Base-by-base conservation (phyloP, 2,113 vertebrate species). In the Corythaeola cristata region DNA sequence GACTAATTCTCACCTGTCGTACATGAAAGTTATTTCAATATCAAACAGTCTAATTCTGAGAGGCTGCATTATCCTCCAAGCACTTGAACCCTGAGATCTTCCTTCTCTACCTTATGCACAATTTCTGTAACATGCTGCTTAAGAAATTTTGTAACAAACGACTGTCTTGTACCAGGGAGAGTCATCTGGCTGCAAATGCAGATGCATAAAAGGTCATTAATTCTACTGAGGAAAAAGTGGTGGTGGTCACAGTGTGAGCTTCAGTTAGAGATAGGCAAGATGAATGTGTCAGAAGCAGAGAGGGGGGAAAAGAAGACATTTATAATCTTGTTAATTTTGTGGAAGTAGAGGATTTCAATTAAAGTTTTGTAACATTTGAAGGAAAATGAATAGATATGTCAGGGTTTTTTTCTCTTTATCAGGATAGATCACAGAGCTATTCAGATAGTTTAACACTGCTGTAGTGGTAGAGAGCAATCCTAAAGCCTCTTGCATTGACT, bases 21-120 rank as follows among this genome's bases (percentile, higher is more conserved):
- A 93, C n/a, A n/a, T 11, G 21, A 89, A 69, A 91, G 76, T 64
- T 90, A 87, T 94, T 96, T 96, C 90, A 91, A 75, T 78, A 86
- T 73, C 84, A 73, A 92, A 80, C 35, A 78, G 37, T 44, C 15
- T 85, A 63, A 80, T 85, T 86, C 55, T 60, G 27, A 95, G 78
- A 72, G 16, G 15, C 23, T 87, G 27, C 33, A 87, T 68, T 89
- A 73, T 47, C 24, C 15, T 75, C 44, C 60, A 90, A 80, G 59
- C 11, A 7, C 39, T 23, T 92, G 58, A 96, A 88, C 49, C 15
- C 59, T 30, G 27, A 89, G 45, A 68, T 67, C 39, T 73, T 93
- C 47, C 18, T 85, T 74, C 80, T 93, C 37, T 44, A 11, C 66
- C 78, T 78, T 32, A 86, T 9, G 3, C 14, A 45, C 23, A 77